phyloP scores from a whole-genome alignment of 2,797 vertebrate genomes.

The Enteromius radiatus region DNA sequence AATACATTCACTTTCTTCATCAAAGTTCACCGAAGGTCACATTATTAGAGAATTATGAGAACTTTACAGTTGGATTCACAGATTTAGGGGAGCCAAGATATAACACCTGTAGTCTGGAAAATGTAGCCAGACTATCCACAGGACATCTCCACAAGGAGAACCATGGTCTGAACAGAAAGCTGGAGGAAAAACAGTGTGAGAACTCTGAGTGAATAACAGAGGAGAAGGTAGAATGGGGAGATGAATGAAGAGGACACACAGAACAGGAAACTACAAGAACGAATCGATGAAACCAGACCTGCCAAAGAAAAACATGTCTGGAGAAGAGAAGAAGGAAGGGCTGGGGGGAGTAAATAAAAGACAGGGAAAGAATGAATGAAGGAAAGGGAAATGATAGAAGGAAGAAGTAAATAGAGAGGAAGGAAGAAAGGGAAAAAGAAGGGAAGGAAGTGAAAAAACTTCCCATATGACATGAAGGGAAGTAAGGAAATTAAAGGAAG shows the following conservation, averaged over 20 bases:
- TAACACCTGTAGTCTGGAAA: not conserved
- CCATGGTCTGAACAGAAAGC: not conserved
- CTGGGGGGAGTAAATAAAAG: not conserved
- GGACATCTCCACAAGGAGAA: not conserved
- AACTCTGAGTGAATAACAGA: not conserved
- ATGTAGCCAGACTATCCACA: not conserved
- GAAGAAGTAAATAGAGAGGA: not conserved
- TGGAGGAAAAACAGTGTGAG: not conserved
- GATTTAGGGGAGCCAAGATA: not conserved
- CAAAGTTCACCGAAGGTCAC: not conserved
- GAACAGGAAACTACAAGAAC: not conserved
- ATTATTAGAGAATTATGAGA: not conserved
- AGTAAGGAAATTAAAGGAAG: not conserved
- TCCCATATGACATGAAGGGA: too few relatives aligned
- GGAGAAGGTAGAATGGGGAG: not conserved
- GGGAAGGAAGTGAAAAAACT: too few relatives aligned
- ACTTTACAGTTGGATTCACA: not conserved
- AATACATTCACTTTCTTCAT: not conserved
- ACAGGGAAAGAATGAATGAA: constrained; percentile 36
- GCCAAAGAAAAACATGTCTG: not conserved
- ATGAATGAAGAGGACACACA: not conserved
- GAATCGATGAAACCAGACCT: not conserved
- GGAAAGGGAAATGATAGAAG: constrained; percentile 31
- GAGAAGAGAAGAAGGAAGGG: not conserved
- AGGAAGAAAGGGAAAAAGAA: not conserved